These are phyloP conservation scores for Teleiodes luculella DNA, from an alignment of 2,888 invertebrate genomes.

Conservation along the genomic window DNA sequence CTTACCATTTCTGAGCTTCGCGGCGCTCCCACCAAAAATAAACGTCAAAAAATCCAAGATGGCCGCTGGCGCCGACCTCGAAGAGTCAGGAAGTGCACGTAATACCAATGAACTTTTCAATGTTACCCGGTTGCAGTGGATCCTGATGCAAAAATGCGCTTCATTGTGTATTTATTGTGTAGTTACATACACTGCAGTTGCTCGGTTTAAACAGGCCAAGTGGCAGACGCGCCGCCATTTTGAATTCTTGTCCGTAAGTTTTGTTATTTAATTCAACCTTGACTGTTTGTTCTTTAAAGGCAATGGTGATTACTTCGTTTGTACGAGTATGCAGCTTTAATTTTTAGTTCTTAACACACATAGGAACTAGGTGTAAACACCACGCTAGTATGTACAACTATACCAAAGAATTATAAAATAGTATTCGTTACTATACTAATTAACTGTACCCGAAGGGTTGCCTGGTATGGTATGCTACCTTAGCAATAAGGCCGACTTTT, in stretches of 20 bases:
- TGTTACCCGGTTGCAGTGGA: conserved; percentile 63
- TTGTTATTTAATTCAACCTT: conserved; percentile 19
- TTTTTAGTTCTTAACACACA: too few relatives aligned
- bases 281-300: conserved; percentile 36
- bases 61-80: conserved; percentile 67
- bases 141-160: conserved; percentile 52
- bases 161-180: conserved; percentile 33
- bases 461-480: too few relatives aligned
- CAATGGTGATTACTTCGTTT: too few relatives aligned
- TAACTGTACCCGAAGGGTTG: too few relatives aligned
- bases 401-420: too few relatives aligned
- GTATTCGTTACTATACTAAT: too few relatives aligned
- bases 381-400: too few relatives aligned
- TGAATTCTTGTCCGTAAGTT: conserved; percentile 14
- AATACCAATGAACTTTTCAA: conserved; percentile 77
- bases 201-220: not conserved
- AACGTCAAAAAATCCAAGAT: conserved; percentile 72
- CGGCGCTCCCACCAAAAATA: conserved; percentile 64
- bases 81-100: conserved; percentile 68
- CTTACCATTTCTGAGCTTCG: conserved; percentile 49
- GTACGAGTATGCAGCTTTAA: too few relatives aligned
- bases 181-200: conserved; percentile 35
- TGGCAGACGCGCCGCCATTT: conserved; percentile 9
- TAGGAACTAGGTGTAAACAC: too few relatives aligned
- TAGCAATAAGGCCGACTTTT: too few relatives aligned